Evolutionary conservation across 2,113 vertebrate species (phyloP).

Genomic region (Corythoichthys intestinalis): DNA sequence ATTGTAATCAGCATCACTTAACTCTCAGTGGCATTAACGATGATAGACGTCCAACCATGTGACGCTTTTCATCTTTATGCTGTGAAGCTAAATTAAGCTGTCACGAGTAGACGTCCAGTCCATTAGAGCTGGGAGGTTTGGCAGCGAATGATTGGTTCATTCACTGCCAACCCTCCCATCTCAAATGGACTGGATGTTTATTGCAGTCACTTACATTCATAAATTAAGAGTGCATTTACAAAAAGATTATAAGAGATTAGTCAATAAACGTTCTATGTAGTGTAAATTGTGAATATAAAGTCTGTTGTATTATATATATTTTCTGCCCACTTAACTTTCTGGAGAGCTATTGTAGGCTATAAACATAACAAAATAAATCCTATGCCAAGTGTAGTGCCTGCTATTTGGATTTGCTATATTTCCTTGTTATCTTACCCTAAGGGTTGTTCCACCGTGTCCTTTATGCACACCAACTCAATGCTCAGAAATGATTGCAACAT

Average conservation of each 20-base stretch:
- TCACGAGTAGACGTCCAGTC: too few species aligned
- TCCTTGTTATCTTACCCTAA: not conserved
- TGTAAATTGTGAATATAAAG: constrained; percentile 62
- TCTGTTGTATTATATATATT: constrained; percentile 24
- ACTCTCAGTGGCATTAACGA: too few species aligned
- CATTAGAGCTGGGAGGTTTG: too few species aligned
- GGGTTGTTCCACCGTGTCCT: not conserved
- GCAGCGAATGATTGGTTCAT: too few species aligned
- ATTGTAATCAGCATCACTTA: not conserved
- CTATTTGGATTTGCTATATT: not conserved
- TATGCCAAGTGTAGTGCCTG: not conserved
- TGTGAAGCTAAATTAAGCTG: too few species aligned
- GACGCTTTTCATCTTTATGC: too few species aligned
- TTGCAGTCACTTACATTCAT: too few species aligned
- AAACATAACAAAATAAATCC: not conserved
- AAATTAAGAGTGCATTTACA: not conserved
- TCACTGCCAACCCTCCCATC: too few species aligned
- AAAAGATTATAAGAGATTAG: not conserved
- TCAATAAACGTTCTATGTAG: not conserved
- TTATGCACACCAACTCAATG: not conserved
- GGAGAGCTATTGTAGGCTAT: constrained; percentile 26
- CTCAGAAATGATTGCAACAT: constrained; percentile 14
- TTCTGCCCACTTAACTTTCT: constrained; percentile 13
- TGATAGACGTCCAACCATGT: too few species aligned
- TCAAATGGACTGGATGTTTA: too few species aligned